Conservation (phyloP, 1,140 invertebrate genomes). For the Zeugodacus cucurbitae region DNA sequence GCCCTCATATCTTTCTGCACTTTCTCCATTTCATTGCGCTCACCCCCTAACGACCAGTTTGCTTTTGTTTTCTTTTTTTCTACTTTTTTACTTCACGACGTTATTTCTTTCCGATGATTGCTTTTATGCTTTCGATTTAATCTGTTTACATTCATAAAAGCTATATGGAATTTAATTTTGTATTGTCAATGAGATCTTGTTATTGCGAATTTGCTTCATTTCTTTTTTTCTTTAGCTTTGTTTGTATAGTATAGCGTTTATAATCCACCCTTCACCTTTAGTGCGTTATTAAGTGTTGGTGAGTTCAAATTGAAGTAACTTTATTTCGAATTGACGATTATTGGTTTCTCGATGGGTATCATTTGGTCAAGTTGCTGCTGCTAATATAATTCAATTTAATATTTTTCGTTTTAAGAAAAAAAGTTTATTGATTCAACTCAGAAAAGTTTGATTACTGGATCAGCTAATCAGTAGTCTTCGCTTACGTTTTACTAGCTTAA, state of each 20-base stretch:
- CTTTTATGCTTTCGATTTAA: conserved; percentile 19
- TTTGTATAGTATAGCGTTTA: background rate
- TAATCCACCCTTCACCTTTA: too few relatives aligned
- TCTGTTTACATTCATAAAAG: conserved; percentile 29
- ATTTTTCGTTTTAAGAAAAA: background rate
- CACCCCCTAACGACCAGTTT: background rate
- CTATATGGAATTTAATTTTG: conserved; percentile 20
- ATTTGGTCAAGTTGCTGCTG: background rate
- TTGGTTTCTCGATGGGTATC: background rate
- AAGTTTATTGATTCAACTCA: too few relatives aligned
- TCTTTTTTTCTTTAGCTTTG: background rate
- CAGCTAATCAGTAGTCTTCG: too few relatives aligned
- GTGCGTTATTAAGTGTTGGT: background rate
- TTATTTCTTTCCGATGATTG: conserved; percentile 5
- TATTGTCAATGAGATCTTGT: background rate
- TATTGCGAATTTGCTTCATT: background rate
- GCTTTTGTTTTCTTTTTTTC: too few relatives aligned
- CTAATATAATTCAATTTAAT: background rate
- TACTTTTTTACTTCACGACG: background rate
- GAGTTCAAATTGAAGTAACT: background rate
- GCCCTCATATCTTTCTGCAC: background rate
- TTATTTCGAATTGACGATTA: background rate
- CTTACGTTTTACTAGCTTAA: too few relatives aligned
- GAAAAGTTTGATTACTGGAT: too few relatives aligned
- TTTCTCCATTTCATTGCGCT: background rate